A percentile compares a stretch with the other conserved stretches of the same genome.
phyloP scores from a whole-genome alignment of 1,140 invertebrate species.

The Arion vulgaris region DNA sequence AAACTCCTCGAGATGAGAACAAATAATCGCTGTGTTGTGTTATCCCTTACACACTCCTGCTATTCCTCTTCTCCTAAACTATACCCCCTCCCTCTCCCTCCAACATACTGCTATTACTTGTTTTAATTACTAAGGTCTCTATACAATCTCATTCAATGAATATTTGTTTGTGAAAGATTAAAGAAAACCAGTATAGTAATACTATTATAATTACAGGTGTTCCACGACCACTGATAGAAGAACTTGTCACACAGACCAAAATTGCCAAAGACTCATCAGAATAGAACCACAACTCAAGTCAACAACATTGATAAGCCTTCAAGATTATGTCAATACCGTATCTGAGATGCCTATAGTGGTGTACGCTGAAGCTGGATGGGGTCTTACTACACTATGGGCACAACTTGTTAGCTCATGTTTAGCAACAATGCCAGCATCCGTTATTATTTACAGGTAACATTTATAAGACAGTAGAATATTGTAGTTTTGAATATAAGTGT shows the following conservation, averaged over 20 bases:
- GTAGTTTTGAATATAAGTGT: neutral
- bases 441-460: constrained; percentile 16
- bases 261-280: constrained; percentile 6
- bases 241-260: constrained; percentile 23
- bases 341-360: constrained; percentile 25
- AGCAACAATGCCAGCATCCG: neutral
- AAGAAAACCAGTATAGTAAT: no score
- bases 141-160: no score
- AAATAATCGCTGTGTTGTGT: no score
- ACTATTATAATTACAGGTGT: constrained; percentile 19
- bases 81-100: no score
- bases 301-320: constrained; percentile 3
- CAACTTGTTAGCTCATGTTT: constrained; percentile 11
- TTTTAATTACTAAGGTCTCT: no score
- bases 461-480: no score
- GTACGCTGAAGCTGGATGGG: constrained; percentile 13
- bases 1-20: no score
- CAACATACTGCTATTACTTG: no score
- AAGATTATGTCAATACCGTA: constrained; percentile 11
- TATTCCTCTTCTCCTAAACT: no score
- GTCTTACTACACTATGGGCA: constrained; percentile 7
- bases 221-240: constrained; percentile 16
- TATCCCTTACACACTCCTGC: no score
- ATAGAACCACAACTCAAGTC: constrained; percentile 9
- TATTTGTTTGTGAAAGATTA: no score